phyloP scores from a whole-genome alignment of 1,140 invertebrate genomes.

The Penaeus chinensis region DNA sequence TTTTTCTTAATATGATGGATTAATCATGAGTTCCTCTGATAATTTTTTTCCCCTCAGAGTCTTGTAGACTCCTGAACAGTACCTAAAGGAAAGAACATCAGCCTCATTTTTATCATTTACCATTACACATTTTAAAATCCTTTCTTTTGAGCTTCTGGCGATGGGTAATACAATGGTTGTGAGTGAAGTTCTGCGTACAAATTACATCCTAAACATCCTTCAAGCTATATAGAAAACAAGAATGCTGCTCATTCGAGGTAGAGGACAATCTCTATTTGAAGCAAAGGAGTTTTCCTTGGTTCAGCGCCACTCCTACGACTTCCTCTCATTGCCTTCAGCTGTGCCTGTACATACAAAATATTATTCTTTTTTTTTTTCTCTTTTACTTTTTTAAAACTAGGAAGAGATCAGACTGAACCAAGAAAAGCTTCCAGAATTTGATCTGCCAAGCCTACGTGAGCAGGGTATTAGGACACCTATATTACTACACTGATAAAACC shows the following conservation, averaged over 20 bases:
- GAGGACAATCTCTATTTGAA: slow-evolving; percentile 41
- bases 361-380: slow-evolving; percentile 18
- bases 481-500: slow-evolving; percentile 40
- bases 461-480: slow-evolving; percentile 41
- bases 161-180: no score
- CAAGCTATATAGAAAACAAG: slow-evolving; percentile 27
- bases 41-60: slow-evolving; percentile 5
- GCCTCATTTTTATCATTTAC: no score
- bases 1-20: background rate
- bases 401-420: slow-evolving; percentile 19
- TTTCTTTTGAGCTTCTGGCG: no score
- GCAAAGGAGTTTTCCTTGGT: slow-evolving; percentile 32
- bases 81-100: no score
- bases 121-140: no score
- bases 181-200: slow-evolving; percentile 13
- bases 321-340: background rate
- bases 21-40: slow-evolving; percentile 1
- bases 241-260: slow-evolving; percentile 45
- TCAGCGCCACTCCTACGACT: background rate
- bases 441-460: slow-evolving; percentile 44
- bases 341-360: background rate
- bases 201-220: slow-evolving; percentile 27
- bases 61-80: no score
- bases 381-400: no score
- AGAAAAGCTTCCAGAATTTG: slow-evolving; percentile 24